Percentiles rank a stretch among this genome's conserved stretches.
Evolutionary conservation across 2,888 invertebrate genomes (phyloP).

Genomic region (Melanotus villosus): DNA sequence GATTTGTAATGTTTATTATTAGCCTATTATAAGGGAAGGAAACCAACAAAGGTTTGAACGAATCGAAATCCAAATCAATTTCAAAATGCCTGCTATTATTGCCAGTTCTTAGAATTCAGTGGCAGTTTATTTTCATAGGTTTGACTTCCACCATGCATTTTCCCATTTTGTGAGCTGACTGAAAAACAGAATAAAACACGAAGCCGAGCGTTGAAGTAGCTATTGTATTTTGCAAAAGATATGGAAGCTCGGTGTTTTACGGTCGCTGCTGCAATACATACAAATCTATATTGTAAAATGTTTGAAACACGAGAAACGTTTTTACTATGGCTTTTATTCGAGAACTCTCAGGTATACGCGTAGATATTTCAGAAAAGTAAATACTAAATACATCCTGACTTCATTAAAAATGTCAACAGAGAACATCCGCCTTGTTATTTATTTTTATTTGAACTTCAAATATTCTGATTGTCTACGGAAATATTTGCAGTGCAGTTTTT

Average conservation of each 20-base stretch:
- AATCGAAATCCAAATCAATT: too few relatives aligned
- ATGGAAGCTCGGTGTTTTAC: slow-evolving; percentile 14
- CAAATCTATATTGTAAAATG: slow-evolving; percentile 6
- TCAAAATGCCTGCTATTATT: too few relatives aligned
- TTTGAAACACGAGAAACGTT: slow-evolving; percentile 2
- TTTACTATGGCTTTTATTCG: background rate
- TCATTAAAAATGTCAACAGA: slow-evolving; percentile 12
- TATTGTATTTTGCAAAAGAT: slow-evolving; percentile 23
- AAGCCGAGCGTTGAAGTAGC: slow-evolving; percentile 18
- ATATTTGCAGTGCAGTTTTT: slow-evolving; percentile 5
- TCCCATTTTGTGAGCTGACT: background rate
- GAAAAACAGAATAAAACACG: slow-evolving; percentile 18
- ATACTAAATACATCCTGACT: background rate
- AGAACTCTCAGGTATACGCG: background rate
- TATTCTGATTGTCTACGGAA: slow-evolving; percentile 11
- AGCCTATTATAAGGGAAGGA: too few relatives aligned
- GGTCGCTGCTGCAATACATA: slow-evolving; percentile 12
- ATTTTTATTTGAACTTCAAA: background rate
- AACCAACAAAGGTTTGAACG: too few relatives aligned
- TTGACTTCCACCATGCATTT: background rate
- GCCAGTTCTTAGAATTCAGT: too few relatives aligned
- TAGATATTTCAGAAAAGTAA: background rate
- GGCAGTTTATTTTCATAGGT: too few relatives aligned
- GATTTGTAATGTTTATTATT: too few relatives aligned
- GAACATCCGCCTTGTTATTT: background rate